Base-by-base conservation (phyloP, 2,888 invertebrate genomes). In the Mantis religiosa region DNA sequence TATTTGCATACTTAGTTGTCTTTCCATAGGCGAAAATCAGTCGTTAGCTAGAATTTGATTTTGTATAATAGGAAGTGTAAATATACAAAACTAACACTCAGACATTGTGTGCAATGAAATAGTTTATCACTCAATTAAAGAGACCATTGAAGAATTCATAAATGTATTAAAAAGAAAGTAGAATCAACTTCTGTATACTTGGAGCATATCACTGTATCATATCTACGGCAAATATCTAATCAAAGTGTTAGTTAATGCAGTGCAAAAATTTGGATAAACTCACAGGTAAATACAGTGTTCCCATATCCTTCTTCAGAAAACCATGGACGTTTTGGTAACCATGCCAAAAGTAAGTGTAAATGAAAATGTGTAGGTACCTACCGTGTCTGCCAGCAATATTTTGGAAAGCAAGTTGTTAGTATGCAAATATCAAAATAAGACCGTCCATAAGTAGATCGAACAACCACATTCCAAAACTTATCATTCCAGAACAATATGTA, bases 341-440 rank as follows among this genome's bases (percentile, higher is more conserved):
- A 41, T 41, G 41, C 25, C 54, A 2, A 71, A 71, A 4, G 54
- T 25, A 71, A 71, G 54, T 2, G n/a, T 4, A 71, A 3, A 71
- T 71, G 54, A 71, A 71, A 71, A 20, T 25, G 25, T 71, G 25
- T 71, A 71, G 54, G 3, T 41, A 34, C 6, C 0, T 34, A 34
- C 54, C 54, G 8, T 71, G 20, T 71, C 20, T 71, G 20, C 14
- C 54, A 41, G 41, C 12, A 41, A 71, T 71, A 8, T 14, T 71
- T 71, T 71, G 54, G 54, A 71, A 71, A 71, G 54, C 25, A 71
- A n/a, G 4, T 20, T 82, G 41, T 34, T 82, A 82, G 12, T 28
- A 41, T 82, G 82, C 41, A 81, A 30, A 71, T 88, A 88, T 88
- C 88, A 84, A 84, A 71, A 88, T 81, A 71, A 88, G 85, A 88